Evolutionary conservation across 2,797 vertebrate species (phyloP).

Genomic region (Oreonectes daqikongensis): DNA sequence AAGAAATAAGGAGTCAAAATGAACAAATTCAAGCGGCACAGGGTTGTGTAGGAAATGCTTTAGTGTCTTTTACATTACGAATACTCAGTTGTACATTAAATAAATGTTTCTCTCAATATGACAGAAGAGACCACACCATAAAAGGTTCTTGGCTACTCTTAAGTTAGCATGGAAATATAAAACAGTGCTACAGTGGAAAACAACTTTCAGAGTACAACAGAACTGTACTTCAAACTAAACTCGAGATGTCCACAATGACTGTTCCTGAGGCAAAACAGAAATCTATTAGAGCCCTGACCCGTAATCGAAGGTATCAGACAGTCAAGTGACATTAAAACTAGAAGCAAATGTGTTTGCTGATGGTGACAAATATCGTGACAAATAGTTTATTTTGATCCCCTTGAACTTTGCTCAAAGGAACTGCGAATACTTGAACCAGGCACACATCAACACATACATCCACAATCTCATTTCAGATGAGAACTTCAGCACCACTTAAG

Average conservation of each 20-base stretch:
- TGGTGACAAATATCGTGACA: not conserved
- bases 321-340: constrained; percentile 40
- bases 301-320: constrained; percentile 52
- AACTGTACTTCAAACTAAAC: not conserved
- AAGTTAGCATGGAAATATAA: constrained; percentile 5
- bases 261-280: constrained; percentile 55
- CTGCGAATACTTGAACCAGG: constrained; percentile 18
- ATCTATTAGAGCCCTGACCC: constrained; percentile 46
- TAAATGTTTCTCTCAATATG: constrained; percentile 27
- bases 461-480: too few species aligned
- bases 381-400: constrained; percentile 14
- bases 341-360: not conserved
- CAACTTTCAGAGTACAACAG: constrained; percentile 16
- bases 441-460: constrained; percentile 4
- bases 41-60: constrained; percentile 46
- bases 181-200: constrained; percentile 4
- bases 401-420: constrained; percentile 21
- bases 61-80: constrained; percentile 54
- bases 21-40: constrained; percentile 25
- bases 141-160: constrained; percentile 42
- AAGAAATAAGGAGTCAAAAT: not conserved
- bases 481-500: constrained; percentile 13
- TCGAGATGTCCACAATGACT: constrained; percentile 34
- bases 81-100: constrained; percentile 40
- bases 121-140: constrained; percentile 32